Base-by-base conservation (phyloP, 2,113 vertebrate genomes). In the Gallinago paraguaiae region DNA sequence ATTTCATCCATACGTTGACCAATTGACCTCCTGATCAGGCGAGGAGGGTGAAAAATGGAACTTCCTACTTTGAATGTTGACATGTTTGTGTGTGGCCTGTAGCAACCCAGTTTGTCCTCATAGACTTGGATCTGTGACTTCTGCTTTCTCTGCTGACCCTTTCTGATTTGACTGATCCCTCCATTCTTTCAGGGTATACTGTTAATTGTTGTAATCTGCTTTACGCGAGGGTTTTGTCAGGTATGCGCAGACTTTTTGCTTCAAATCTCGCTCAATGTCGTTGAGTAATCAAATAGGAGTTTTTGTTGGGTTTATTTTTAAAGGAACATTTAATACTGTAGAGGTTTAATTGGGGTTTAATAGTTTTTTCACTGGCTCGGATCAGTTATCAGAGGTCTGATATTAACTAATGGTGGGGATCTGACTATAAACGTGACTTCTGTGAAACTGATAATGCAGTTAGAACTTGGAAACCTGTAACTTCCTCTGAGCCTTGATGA, bases 401-500 rank as follows among this genome's bases (percentile, higher is more conserved):
- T 93, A 78, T 67, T 81, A 87, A 68, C 48, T 79, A 45, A 39
- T 39, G 39, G 64, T 90, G 77, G 79, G 50, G 69, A 50, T 91
- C 53, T 83, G 60, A 86, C 56, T 81, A 9, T 86, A 83, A 88
- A 94, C 83, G 77, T 88, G 92, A 88, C 35, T 81, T 94, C 60
- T 88, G 69, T 96, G 70, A 56, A 88, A 78, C 46, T 46, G 57
- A 10, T 88, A 57, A 74, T 7, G 46, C 59, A 57, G 63, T 61
- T 94, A 43, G 31, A 88, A 86, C 59, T 83, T 83, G 72, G 68
- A 81, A 81, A 92, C 37, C n/a, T 96, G 82, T 94, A 93, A 88
- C 80, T 91, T 95, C 67, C 51, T 97, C 86, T 96, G 94, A 96
- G 95, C 92, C 80, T 92, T 78, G 88, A 93, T 20, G 39, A 75